Conservation (phyloP, 2,888 invertebrate genomes). For the Saturnia japonica region DNA sequence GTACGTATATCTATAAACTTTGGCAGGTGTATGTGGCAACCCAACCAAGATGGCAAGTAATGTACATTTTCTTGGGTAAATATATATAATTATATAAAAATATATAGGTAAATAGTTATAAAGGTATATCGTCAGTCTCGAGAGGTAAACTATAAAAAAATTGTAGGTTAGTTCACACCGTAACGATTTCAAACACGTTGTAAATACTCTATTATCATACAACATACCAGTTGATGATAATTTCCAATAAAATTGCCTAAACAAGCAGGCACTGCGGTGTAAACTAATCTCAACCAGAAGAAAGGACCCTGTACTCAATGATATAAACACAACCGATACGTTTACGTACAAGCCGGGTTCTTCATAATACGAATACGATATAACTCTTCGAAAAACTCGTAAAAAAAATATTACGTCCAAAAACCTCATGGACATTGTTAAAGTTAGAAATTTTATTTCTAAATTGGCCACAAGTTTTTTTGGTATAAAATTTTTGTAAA, state of each 20-base stretch:
- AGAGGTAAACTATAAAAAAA: slow-evolving; percentile 35
- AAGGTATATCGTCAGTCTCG: slow-evolving; percentile 68
- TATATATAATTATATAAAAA: slow-evolving; percentile 28
- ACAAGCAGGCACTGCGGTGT: neutral
- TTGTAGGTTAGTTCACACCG: slow-evolving; percentile 18
- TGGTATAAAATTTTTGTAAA: neutral
- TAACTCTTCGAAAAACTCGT: slow-evolving; percentile 1
- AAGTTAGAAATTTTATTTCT: slow-evolving; percentile 5
- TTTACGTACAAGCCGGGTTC: slow-evolving; percentile 8
- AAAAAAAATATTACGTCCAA: neutral
- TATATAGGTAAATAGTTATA: slow-evolving; percentile 39
- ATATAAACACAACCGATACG: slow-evolving; percentile 12
- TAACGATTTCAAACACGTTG: slow-evolving; percentile 5
- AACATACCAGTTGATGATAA: neutral
- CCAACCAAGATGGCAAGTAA: slow-evolving; percentile 34
- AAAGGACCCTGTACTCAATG: slow-evolving; percentile 11
- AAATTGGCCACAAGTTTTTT: slow-evolving; percentile 8
- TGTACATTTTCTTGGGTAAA: slow-evolving; percentile 22
- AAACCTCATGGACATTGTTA: neutral
- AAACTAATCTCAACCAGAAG: neutral
- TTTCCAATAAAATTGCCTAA: neutral
- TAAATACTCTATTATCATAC: neutral
- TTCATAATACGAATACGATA: slow-evolving; percentile 5
- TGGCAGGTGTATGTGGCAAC: slow-evolving; percentile 26
- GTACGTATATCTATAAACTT: neutral